phyloP scores from a whole-genome alignment of 1,140 invertebrate species.

The Gyrodactylus salaris region DNA sequence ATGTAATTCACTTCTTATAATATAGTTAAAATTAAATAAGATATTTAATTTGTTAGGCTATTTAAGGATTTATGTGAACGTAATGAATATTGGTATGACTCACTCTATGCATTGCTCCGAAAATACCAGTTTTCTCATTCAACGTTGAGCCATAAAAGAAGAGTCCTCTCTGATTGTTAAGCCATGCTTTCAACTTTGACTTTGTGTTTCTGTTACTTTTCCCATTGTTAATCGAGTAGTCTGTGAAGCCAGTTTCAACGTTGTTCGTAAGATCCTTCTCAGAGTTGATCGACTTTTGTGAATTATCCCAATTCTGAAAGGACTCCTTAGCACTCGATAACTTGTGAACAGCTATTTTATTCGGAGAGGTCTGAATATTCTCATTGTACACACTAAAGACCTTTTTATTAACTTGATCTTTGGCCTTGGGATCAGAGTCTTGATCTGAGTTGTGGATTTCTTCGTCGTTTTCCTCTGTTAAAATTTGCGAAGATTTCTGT shows the following conservation, averaged over 20 bases:
- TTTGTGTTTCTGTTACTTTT: neutral
- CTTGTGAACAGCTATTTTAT: neutral
- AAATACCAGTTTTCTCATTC: neutral
- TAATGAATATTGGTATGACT: no score
- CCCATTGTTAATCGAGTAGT: neutral
- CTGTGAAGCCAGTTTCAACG: neutral
- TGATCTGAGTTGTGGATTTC: neutral
- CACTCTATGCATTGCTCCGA: neutral
- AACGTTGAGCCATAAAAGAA: neutral
- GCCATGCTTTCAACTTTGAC: neutral
- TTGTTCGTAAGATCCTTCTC: neutral
- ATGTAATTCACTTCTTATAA: no score
- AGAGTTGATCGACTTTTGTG: neutral
- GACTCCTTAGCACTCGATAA: neutral
- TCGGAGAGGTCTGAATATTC: neutral
- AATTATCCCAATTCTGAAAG: neutral
- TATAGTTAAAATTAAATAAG: no score
- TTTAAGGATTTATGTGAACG: no score
- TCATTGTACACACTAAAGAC: no score
- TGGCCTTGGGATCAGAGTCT: neutral
- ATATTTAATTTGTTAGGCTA: no score
- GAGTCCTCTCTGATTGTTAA: neutral
- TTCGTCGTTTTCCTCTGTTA: no score
- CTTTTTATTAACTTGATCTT: neutral
- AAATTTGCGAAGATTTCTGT: slow-evolving; percentile 26